Evolutionary conservation across 2,888 invertebrate genomes (phyloP).

Genomic region (Lissonota sp.): DNA sequence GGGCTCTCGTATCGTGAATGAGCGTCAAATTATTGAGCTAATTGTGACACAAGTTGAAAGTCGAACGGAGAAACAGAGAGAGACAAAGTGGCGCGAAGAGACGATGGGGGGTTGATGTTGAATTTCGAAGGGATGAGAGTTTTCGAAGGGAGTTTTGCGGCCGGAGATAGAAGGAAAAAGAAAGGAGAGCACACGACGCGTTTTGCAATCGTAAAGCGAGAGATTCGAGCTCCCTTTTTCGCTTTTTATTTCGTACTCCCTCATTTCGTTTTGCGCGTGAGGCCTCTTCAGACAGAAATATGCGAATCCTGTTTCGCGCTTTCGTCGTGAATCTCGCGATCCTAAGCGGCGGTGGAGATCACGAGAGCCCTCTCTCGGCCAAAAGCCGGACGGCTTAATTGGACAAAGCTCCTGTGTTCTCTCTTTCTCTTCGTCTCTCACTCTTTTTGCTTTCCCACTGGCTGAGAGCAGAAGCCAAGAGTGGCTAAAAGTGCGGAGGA

Average conservation of each 20-base stretch:
- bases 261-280: conserved; percentile 58
- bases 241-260: conserved; percentile 61
- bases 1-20: conserved; percentile 47
- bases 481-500: conserved; percentile 43
- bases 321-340: conserved; percentile 45
- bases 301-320: conserved; percentile 73
- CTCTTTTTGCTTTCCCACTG: conserved; percentile 22
- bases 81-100: conserved; percentile 43
- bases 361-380: conserved; percentile 49
- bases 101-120: conserved; percentile 43
- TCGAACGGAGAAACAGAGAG: conserved; percentile 74
- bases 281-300: conserved; percentile 81
- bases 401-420: conserved; percentile 80
- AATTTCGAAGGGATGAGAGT: conserved; percentile 11
- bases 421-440: conserved; percentile 17
- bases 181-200: conserved; percentile 54
- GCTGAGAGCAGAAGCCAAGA: conserved; percentile 39
- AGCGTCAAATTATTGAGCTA: conserved; percentile 82
- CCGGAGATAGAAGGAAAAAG: conserved; percentile 63
- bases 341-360: conserved; percentile 72
- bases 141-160: neutral
- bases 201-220: conserved; percentile 69
- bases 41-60: conserved; percentile 80
- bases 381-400: conserved; percentile 83
- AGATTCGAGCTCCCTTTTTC: conserved; percentile 75